A percentile compares a stretch with the other conserved stretches of the same genome.
Conservation (phyloP, 2,797 vertebrate genomes). For the Ammospiza maritima region DNA sequence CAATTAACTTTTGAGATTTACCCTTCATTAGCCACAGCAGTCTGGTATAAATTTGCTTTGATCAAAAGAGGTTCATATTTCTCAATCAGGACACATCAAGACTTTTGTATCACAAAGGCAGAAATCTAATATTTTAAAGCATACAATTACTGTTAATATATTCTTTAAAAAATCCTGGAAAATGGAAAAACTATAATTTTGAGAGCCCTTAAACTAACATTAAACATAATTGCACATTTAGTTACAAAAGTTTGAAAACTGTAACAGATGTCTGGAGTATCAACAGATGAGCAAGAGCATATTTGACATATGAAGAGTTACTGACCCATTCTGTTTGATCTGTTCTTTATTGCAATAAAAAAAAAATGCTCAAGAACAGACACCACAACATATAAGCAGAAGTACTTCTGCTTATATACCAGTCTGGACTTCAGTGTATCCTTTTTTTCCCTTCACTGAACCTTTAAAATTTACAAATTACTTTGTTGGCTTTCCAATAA, state of each 20-base stretch:
- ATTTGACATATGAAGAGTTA: slow-evolving; percentile 25
- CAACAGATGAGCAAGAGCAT: background rate
- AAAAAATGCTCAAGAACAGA: background rate
- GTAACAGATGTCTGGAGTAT: background rate
- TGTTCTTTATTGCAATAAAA: background rate
- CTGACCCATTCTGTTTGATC: slow-evolving; percentile 19
- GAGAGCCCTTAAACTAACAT: background rate
- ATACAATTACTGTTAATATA: background rate
- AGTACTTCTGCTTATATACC: background rate
- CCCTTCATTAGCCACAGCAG: background rate
- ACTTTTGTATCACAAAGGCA: background rate
- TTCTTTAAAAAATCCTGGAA: background rate
- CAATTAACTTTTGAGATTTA: background rate
- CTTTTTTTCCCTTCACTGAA: background rate
- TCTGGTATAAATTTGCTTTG: background rate
- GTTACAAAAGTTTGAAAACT: slow-evolving; percentile 21
- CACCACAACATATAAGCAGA: background rate
- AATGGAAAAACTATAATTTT: background rate
- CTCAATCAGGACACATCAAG: background rate
- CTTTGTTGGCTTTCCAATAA: slow-evolving; percentile 22
- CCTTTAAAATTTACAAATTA: background rate
- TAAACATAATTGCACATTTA: background rate
- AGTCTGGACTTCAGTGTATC: background rate
- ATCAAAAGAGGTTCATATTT: background rate
- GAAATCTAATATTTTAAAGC: background rate